phyloP scores from a whole-genome alignment of 2,888 invertebrate species.

The Acrobasis repandana region DNA sequence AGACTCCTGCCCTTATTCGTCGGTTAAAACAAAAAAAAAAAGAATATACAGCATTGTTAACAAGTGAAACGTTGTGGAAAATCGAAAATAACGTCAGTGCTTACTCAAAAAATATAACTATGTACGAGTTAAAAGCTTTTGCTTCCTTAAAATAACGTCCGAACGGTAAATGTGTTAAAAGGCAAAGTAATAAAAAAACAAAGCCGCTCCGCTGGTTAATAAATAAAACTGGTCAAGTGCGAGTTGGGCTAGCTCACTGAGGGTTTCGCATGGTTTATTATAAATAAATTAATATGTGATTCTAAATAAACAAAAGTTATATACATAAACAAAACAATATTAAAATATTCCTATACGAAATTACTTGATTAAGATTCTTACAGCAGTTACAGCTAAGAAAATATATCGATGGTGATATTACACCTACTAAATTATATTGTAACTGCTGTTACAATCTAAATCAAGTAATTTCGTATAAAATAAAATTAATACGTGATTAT shows the following conservation, averaged over 20 bases:
- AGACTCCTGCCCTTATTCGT: too few relatives aligned
- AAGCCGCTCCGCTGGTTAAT: constrained; percentile 4
- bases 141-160: constrained; percentile 16
- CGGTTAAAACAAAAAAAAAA: not conserved
- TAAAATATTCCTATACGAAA: too few relatives aligned
- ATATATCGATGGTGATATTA: too few relatives aligned
- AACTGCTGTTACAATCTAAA: too few relatives aligned
- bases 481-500: too few relatives aligned
- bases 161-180: constrained; percentile 13
- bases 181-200: constrained; percentile 5
- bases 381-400: too few relatives aligned
- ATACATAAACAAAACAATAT: too few relatives aligned
- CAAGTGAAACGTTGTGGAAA: constrained; percentile 3
- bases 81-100: not conserved
- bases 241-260: not conserved
- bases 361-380: too few relatives aligned
- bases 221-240: not conserved
- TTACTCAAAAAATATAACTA: constrained; percentile 14
- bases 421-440: too few relatives aligned
- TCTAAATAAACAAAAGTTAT: too few relatives aligned
- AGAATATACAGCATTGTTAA: not conserved
- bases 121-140: constrained; percentile 11
- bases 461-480: too few relatives aligned
- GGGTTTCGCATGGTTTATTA: not conserved
- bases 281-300: too few relatives aligned